Conservation (phyloP, 2,113 vertebrate genomes). For the Hippocampus abdominalis region DNA sequence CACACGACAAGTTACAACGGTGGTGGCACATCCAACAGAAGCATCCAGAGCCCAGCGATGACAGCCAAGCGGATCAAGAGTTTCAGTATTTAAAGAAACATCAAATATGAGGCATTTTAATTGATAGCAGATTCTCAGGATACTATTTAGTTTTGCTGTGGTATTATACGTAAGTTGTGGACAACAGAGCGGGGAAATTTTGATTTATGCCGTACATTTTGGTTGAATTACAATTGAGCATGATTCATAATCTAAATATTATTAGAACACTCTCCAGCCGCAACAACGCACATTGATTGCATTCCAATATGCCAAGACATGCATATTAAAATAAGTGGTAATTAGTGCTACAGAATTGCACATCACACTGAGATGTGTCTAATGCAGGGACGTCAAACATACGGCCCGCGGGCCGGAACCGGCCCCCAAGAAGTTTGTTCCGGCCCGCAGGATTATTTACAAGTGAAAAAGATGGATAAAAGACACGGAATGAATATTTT, state of each 20-base stretch:
- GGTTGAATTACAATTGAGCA: too few relatives aligned
- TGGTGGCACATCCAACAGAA: conserved; percentile 44
- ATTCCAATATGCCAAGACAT: neutral
- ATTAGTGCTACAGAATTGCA: neutral
- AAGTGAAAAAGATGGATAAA: too few relatives aligned
- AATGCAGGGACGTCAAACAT: too few relatives aligned
- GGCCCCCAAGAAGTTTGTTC: too few relatives aligned
- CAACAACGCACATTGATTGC: neutral
- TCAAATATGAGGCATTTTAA: neutral
- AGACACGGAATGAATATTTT: too few relatives aligned
- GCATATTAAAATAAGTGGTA: neutral
- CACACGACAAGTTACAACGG: conserved; percentile 38
- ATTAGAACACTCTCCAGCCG: too few relatives aligned
- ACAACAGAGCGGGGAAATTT: too few relatives aligned
- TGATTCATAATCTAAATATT: too few relatives aligned
- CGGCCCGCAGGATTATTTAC: too few relatives aligned
- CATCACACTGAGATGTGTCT: neutral
- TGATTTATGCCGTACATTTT: too few relatives aligned
- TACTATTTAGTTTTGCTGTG: neutral
- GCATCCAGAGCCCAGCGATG: conserved; percentile 3
- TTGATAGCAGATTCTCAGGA: neutral
- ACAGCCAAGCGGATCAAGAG: neutral
- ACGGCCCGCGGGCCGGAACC: too few relatives aligned
- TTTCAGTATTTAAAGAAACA: neutral
- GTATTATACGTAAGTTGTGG: neutral